phyloP scores from a whole-genome alignment of 2,888 invertebrate genomes.

The Cabera pusaria region DNA sequence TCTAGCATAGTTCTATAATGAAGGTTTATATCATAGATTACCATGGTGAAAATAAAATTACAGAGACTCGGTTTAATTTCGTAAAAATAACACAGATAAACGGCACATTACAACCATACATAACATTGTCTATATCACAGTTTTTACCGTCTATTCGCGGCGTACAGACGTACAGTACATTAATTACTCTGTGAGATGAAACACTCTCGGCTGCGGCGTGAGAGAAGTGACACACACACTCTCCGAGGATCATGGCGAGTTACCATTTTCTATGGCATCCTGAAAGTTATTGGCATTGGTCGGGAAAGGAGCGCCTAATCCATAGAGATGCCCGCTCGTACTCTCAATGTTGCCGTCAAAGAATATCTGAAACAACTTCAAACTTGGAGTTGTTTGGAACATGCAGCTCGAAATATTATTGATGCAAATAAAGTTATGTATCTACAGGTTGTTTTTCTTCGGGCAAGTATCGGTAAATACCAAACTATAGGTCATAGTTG shows the following conservation, averaged over 20 bases:
- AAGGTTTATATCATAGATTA: too few relatives aligned
- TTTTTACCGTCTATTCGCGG: slow-evolving; percentile 13
- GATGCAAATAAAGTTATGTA: too few relatives aligned
- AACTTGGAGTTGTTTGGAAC: slow-evolving; percentile 86
- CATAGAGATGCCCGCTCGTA: slow-evolving; percentile 97
- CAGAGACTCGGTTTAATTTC: too few relatives aligned
- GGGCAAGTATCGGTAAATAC: too few relatives aligned
- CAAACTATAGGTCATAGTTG: too few relatives aligned
- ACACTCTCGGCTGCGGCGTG: slow-evolving; percentile 36
- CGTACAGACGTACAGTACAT: neutral
- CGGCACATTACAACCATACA: too few relatives aligned
- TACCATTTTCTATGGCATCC: slow-evolving; percentile 87
- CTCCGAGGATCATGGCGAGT: slow-evolving; percentile 55
- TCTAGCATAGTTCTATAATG: too few relatives aligned
- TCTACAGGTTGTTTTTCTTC: too few relatives aligned
- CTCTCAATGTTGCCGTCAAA: slow-evolving; percentile 99
- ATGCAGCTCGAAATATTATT: too few relatives aligned
- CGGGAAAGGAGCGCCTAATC: slow-evolving; percentile 94
- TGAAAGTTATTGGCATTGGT: slow-evolving; percentile 89
- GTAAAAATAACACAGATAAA: too few relatives aligned
- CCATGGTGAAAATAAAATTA: too few relatives aligned
- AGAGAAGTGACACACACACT: slow-evolving; percentile 29
- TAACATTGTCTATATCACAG: slow-evolving; percentile 36
- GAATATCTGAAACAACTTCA: slow-evolving; percentile 94
- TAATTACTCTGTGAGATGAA: slow-evolving; percentile 38